Conservation (phyloP, 2,113 vertebrate genomes). For the Candoia aspera region DNA sequence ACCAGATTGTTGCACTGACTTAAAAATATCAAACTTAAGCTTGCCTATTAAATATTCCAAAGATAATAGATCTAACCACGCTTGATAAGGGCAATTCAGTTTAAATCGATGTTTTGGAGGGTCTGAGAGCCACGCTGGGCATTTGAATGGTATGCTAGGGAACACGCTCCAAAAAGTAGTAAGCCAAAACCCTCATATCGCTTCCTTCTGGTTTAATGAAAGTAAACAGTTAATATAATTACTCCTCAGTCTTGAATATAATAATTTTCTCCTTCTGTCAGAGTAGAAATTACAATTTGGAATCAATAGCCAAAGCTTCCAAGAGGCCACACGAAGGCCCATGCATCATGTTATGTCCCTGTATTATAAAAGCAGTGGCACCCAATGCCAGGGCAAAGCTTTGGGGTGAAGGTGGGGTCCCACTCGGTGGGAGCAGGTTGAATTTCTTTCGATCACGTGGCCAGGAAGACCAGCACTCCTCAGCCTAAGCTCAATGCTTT, state of each 20-base stretch:
- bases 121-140: neutral
- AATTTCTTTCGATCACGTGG: neutral
- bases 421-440: neutral
- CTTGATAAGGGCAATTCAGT: neutral
- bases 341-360: neutral
- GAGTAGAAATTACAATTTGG: neutral
- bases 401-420: neutral
- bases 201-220: neutral
- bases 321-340: neutral
- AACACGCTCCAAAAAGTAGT: neutral
- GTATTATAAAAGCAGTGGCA: neutral
- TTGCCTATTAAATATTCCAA: neutral
- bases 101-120: neutral
- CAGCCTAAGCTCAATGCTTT: neutral
- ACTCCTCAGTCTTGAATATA: neutral
- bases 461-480: neutral
- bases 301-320: neutral
- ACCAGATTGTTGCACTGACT: neutral
- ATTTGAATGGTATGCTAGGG: neutral
- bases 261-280: neutral
- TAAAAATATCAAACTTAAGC: neutral
- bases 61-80: neutral
- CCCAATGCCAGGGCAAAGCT: neutral
- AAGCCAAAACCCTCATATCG: neutral
- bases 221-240: neutral